Conservation (phyloP, 2,888 invertebrate species). For the Andrena trimmerana region DNA sequence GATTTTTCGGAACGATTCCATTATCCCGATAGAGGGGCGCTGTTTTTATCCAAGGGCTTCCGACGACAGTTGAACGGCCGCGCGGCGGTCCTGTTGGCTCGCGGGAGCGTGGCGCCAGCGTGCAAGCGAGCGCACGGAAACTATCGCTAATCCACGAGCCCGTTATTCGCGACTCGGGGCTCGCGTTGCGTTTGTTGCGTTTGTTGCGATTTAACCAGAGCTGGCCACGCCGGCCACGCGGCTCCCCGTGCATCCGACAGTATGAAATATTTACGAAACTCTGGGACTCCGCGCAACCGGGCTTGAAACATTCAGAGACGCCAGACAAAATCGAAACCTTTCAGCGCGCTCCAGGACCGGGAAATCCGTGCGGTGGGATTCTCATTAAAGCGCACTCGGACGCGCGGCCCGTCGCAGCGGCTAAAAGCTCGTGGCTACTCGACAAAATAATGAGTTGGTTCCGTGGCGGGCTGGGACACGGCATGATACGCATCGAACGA, state of each 20-base stretch:
- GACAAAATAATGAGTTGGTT: constrained; percentile 27
- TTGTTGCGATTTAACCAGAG: constrained; percentile 13
- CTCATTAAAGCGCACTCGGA: constrained; percentile 10
- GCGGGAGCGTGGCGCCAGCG: neutral
- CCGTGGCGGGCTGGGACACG: neutral
- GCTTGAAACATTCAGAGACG: neutral
- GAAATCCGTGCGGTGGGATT: constrained; percentile 16
- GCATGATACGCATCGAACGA: neutral
- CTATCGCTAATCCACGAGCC: constrained; percentile 33
- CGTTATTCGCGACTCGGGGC: neutral
- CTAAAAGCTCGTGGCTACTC: constrained; percentile 12
- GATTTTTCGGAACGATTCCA: constrained; percentile 24
- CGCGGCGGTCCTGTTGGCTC: neutral
- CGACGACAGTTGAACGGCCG: neutral
- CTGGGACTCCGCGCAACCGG: neutral
- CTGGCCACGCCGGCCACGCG: constrained; percentile 12
- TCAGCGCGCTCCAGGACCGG: neutral
- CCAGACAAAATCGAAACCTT: constrained; percentile 16
- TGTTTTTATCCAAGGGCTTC: constrained; percentile 13
- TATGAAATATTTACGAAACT: constrained; percentile 18
- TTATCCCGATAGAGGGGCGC: constrained; percentile 8
- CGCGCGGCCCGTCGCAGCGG: neutral
- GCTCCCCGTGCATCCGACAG: neutral
- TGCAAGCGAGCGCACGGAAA: neutral
- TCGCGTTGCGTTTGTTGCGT: constrained; percentile 9